A percentile compares a stretch with the other conserved stretches of the same genome.
Conservation (phyloP, 2,888 invertebrate species). For the Gari tellinella region DNA sequence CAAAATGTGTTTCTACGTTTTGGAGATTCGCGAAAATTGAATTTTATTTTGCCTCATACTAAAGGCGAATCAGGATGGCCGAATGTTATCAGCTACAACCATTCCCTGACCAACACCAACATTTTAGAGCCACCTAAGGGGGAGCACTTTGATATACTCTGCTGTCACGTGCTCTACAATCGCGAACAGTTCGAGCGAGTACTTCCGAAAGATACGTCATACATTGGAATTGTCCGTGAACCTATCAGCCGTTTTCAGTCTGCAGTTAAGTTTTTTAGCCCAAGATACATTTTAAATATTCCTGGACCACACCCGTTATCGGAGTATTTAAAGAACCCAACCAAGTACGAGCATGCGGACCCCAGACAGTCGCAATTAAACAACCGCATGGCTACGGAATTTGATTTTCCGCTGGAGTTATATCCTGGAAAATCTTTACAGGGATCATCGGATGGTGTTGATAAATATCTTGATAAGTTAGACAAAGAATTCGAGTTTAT, state of each 20-base stretch:
- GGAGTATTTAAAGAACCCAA: conserved; percentile 55
- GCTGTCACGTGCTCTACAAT: conserved; percentile 70
- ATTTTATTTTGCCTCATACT: conserved; percentile 56
- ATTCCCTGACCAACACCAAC: conserved; percentile 40
- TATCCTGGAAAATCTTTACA: conserved; percentile 42
- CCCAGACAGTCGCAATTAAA: conserved; percentile 52
- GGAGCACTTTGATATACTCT: conserved; percentile 65
- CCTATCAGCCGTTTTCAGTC: conserved; percentile 66
- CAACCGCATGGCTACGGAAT: conserved; percentile 65
- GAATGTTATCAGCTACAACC: conserved; percentile 59
- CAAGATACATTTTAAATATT: conserved; percentile 46
- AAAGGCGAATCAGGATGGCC: conserved; percentile 46
- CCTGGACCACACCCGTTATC: conserved; percentile 42
- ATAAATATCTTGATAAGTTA: conserved; percentile 32
- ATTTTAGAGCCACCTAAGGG: conserved; percentile 51
- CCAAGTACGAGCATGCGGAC: conserved; percentile 54
- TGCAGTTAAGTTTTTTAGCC: conserved; percentile 53
- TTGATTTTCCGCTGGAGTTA: conserved; percentile 39
- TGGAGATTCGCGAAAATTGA: conserved; percentile 58
- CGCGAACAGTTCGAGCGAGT: conserved; percentile 36
- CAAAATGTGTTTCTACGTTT: conserved; percentile 67
- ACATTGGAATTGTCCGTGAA: conserved; percentile 67
- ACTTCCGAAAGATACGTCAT: conserved; percentile 62
- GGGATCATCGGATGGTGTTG: conserved; percentile 29
- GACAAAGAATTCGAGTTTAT: conserved; percentile 61